Evolutionary conservation across 2,797 vertebrate genomes (phyloP), one percentile per base, ranked within the genome.

Genomic region (Odontamblyopus lacepedii): DNA sequence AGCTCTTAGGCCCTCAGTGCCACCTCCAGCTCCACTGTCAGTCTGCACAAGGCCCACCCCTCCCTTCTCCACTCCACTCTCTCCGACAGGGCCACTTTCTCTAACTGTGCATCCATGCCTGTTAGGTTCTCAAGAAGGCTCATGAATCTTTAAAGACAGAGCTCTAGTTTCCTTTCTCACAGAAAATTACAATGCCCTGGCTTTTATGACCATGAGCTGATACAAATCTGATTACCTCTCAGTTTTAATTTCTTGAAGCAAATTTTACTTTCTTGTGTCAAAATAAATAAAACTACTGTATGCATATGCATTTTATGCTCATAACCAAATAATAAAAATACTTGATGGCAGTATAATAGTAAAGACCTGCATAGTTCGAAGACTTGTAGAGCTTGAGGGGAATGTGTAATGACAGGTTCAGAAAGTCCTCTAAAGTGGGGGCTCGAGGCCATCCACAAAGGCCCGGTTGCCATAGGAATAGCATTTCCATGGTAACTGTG

Each of bases 381-480:
- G 85, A 88, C 88, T 89, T 83, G 71, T 80, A 73, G 55, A 83
- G 86, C 79, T 89, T 87, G 81, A 92, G 87, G 86, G 78, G 78
- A 92, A 90, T 86, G 76, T 83, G 71, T 90, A 91, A 90, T 90
- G 89, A 90, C 88, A 87, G 89, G 87, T 90, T 91, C 83, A 87
- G 73, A 83, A 78, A 92, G 84, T 88, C 75, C 83, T 91, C 84
- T 79, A 83, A 73, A 76, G 83, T 84, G 84, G 88, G 85, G 87
- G 87, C 91, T 84, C 59, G 73, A 92, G 89, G 90, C 86, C 87
- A 87, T 92, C 87, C 78, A 87, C 87, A 89, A 92, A 93, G 88
- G 83, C 85, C 85, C 88, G 83, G 94, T 94, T 94, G 91, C 94
- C 92, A 95, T 94, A 93, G 93, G 88, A 92, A 95, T 94, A 92